Evolutionary conservation across 1,140 invertebrate genomes (phyloP), one percentile per base, ranked within the genome.

Genomic region (Eciton burchellii): DNA sequence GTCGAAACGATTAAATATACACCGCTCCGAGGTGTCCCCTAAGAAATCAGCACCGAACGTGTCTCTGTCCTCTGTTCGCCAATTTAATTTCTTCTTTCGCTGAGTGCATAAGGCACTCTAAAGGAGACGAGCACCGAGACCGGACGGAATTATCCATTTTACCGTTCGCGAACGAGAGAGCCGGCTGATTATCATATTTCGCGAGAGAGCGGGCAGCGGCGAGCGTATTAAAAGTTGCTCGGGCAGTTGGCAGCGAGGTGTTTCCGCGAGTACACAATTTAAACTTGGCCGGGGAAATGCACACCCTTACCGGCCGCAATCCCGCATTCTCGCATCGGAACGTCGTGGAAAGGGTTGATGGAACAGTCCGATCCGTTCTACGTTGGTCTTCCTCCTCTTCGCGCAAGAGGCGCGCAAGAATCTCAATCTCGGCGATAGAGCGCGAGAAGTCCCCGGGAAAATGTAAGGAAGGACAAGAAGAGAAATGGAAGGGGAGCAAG

Each of bases 201-300:
- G 63, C 49, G 63, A 35, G 35, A 35, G 35, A 68, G 63, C 49
- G 49, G 47, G 29, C 59, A 57, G 21, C 45, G 52, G 59, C 26
- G 62, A 57, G 68, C 71, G 71, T 82, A 88, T 87, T 90, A 85
- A 89, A 91, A 91, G 89, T 90, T 89, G 57, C 45, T 71, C 24
- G 83, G 86, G 90, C 89, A 89, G 88, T 90, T 91, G 77, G 74
- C 16, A n/a, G 21, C 63, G 49, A 90, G 88, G 87, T 86, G 82
- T 89, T 90, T 88, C 56, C 81, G 66, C 81, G 72, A 84, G 83
- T 84, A 88, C 81, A 87, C 84, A 90, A 90, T 91, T 91, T 90
- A 91, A 91, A 90, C 72, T 91, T 88, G 49, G 56, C 45, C 66
- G 43, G 35, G 21, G 77, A 73, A 81, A 81, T 71, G 77, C 63